These are phyloP conservation scores for Uloborus diversus DNA, from an alignment of 1,140 invertebrate species.

Conservation along the genomic window DNA sequence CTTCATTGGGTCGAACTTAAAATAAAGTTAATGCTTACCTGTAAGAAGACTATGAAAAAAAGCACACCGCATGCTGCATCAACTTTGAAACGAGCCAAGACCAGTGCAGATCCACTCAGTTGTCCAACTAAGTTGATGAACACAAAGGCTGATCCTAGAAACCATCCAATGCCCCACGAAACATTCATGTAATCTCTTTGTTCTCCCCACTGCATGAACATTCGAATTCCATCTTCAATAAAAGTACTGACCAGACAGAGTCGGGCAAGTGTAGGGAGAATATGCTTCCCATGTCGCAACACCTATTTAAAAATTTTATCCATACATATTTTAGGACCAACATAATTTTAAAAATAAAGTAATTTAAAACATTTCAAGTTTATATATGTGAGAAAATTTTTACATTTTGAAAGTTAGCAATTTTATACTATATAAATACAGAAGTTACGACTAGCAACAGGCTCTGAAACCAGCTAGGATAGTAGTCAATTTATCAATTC, in stretches of 20 bases:
- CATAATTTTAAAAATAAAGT: too few species aligned
- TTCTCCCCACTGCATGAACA: conserved; percentile 99
- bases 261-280: conserved; percentile 93
- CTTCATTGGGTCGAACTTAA: not conserved
- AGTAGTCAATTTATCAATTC: too few species aligned
- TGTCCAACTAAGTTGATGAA: conserved; percentile 95
- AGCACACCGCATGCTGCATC: conserved; percentile 92
- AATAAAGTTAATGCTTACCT: conserved; percentile 71
- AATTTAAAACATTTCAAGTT: too few species aligned
- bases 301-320: conserved; percentile 80
- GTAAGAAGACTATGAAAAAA: conserved; percentile 95
- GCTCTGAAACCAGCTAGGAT: too few species aligned
- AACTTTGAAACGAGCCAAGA: conserved; percentile 91
- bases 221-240: conserved; percentile 97
- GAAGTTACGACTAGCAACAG: too few species aligned
- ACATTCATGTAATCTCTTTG: conserved; percentile 98
- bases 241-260: conserved; percentile 99
- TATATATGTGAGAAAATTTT: too few species aligned
- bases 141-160: conserved; percentile 91
- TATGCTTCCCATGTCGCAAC: conserved; percentile 88
- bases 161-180: conserved; percentile 96
- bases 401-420: too few species aligned
- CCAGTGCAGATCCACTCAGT: conserved; percentile 94
- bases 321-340: too few species aligned
- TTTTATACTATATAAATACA: too few species aligned